Base-by-base conservation (phyloP, 2,888 invertebrate genomes). In the Drosophila hamatofila region DNA sequence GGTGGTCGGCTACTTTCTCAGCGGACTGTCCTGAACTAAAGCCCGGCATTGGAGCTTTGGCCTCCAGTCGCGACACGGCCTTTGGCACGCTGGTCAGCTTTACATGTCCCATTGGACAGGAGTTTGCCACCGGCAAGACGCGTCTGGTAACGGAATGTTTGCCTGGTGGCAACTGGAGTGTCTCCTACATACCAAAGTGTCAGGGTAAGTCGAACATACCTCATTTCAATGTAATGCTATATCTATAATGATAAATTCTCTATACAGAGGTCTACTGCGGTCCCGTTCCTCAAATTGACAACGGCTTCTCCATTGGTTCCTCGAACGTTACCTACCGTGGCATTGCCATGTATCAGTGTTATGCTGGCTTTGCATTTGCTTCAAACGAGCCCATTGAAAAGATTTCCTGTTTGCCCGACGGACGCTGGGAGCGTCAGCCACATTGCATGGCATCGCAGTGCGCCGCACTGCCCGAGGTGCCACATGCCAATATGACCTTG, bases 241-340 rank as follows among this genome's bases (percentile, higher is more conserved):
- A 3, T 1, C 7, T 41, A 42, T 12, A 11, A 9, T 8, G 7
- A 21, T 14, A 9, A 2, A 2, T 6, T 25, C 9, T 5, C 27
- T 67, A 11, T 83, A 35, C 94, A 96, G 96, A 95, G 94, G 97
- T 97, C 25, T 99, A 98, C 92, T 99, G 99, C 92, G 98, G 98
- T 62, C 98, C 98, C 27, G 98, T 99, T 54, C 98, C 98, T 62
- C 99, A 99, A 94, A 99, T 99, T 76, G 97, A 98, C 91, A 99
- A 98, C 92, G 98, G 98, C 54, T 98, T 98, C 93, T 98, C 98
- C 3, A 98, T 98, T 91, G 97, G 97, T 54, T 98, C 98, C 0
- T 96, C 98, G 5, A 98, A 98, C 92, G 98, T 99, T 9, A 98
- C 98, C 1, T 99, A 97, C 91, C 95, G 96, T 73, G 98, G 98